Evolutionary conservation across 2,797 vertebrate genomes (phyloP), one percentile per base, ranked within the genome.

Genomic region (Eremophila alpestris): DNA sequence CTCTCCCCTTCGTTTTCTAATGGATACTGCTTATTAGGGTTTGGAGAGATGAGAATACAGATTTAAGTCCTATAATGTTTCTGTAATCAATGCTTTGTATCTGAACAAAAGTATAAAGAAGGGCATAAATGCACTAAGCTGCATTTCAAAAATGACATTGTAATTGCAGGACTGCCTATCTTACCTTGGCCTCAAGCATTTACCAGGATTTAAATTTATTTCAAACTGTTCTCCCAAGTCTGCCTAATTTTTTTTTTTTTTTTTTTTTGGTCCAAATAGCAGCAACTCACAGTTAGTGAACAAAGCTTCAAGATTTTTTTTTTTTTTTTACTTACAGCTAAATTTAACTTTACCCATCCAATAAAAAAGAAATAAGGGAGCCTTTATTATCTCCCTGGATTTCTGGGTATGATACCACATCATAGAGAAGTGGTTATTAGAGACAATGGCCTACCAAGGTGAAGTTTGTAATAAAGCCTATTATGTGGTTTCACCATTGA

Each of bases 381-480:
- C 97, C 97, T 98, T 98, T 98, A 98, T 98, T 98, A 98, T 98
- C 98, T 97, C 96, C 96, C 96, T 98, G 98, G 98, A 98, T 98
- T 98, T 97, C 97, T 98, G 97, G 96, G 96, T 98, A 97, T 97
- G 97, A 98, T 98, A 98, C 97, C 98, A 98, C 97, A 98, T 98
- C 98, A 98, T 96, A 98, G 98, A 98, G 96, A 97, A 98, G 97
- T 98, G 98, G 98, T 99, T 98, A 99, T 99, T 98, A 98, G 98
- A 98, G 98, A 99, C 99, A 99, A 99, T 98, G 99, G 98, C 98
- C 98, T 98, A 98, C 98, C 98, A 98, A 98, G 99, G 98, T 99
- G 99, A 99, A 99, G 98, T 98, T 98, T 99, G 98, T 99, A 98
- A 99, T 99, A 99, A 98, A 98, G 98, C 98, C 99, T 99, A 99